Evolutionary conservation across 2,888 invertebrate genomes (phyloP), one percentile per base, ranked within the genome.

Genomic region (Cheilosia soror): DNA sequence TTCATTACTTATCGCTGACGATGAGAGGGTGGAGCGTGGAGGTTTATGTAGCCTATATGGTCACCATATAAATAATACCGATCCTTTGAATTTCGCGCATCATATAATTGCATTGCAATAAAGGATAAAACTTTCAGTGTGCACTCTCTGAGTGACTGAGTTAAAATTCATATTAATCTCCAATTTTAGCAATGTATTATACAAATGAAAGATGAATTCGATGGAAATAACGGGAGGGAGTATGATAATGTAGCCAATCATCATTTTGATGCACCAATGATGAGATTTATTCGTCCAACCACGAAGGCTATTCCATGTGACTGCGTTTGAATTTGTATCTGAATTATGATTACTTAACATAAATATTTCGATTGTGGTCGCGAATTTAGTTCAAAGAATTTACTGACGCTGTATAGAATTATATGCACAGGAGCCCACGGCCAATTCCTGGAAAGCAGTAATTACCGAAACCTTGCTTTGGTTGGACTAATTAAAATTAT

Each of bases 1-100:
- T 79, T 79, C 75, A 84, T 84, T 79, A 69, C 79, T 79, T 79
- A 79, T 79, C 58, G 75, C 58, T 49, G 42, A 13, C 13, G n/a
- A 31, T 37, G 37, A 37, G 31, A 31, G 31, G 5, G 20, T 57
- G 42, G 33, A 5, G 33, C 29, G 5, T 4, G 42, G 25, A 15
- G 15, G 5, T 20, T 33, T 7, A 58, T n/a, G 33, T 33, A 58
- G n/a, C 15, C 15, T 29, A 31, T 9, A 71, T 20, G 29, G 47
- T 5, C 33, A 5, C 37, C 4, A 25, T 42, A n/a, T 29, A n/a
- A n/a, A n/a, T 9, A 33, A 20, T 15, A 47, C 47, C 7, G 7
- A 20, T 42, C 42, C 51, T 73, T 63, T 66, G 66, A 76, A 68
- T 77, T 62, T 62, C 47, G 60, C 47, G 69, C 51, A 62, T 77